Conservation (phyloP, 2,797 vertebrate genomes). For the Urosaurus nigricauda region DNA sequence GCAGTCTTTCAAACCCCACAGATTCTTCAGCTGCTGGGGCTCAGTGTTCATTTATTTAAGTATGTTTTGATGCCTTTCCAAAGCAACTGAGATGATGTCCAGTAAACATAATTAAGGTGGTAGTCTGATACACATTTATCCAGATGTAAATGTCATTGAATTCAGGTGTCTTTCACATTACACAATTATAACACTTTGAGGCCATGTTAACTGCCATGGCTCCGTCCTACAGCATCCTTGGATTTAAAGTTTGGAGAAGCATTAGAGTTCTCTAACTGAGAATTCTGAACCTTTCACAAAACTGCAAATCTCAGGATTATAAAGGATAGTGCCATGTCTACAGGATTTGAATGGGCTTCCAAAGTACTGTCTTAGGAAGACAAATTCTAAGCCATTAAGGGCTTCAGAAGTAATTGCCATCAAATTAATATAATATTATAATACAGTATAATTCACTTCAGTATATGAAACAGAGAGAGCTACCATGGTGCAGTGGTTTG, state of each 20-base stretch:
- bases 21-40: not conserved
- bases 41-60: not conserved
- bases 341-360: too few species aligned
- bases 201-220: too few species aligned
- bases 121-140: not conserved
- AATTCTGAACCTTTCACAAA: too few species aligned
- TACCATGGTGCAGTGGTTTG: too few species aligned
- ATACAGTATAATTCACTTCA: not conserved
- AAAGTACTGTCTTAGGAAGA: not conserved
- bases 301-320: not conserved
- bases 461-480: not conserved
- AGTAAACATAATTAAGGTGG: not conserved
- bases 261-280: too few species aligned
- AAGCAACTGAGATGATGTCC: not conserved
- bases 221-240: too few species aligned
- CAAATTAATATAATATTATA: not conserved
- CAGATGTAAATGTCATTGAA: not conserved
- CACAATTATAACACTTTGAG: too few species aligned
- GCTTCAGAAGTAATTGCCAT: not conserved
- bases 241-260: too few species aligned
- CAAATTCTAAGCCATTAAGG: not conserved
- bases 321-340: too few species aligned
- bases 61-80: not conserved
- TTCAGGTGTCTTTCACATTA: not conserved
- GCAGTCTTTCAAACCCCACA: not conserved